Conservation (phyloP, 2,113 vertebrate species). For the Centropus unirufus region DNA sequence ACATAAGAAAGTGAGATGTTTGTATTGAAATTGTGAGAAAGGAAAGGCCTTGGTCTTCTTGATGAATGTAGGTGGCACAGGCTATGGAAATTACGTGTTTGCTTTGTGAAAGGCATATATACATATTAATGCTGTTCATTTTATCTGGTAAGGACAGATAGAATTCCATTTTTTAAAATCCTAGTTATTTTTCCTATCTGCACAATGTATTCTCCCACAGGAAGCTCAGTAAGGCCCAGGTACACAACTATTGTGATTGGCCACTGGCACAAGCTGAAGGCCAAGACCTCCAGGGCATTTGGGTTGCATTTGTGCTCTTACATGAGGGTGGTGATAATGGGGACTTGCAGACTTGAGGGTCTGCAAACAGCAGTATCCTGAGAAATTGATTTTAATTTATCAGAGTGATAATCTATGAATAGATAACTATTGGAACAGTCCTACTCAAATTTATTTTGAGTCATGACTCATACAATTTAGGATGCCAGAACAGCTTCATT, state of each 20-base stretch:
- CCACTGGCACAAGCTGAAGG: not conserved
- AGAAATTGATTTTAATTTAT: not conserved
- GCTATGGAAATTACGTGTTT: not conserved
- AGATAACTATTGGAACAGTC: not conserved
- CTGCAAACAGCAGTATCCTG: not conserved
- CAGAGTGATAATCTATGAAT: not conserved
- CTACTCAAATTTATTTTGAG: not conserved
- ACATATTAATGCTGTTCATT: not conserved
- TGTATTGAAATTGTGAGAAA: not conserved
- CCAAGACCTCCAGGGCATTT: rapidly evolving
- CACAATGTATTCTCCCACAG: not conserved
- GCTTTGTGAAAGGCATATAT: not conserved
- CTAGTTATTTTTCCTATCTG: not conserved
- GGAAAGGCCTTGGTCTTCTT: not conserved
- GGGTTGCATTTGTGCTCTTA: not conserved
- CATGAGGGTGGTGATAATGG: not conserved
- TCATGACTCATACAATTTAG: not conserved
- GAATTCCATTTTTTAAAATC: not conserved
- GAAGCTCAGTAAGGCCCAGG: not conserved
- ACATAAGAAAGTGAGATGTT: not conserved
- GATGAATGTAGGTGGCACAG: not conserved
- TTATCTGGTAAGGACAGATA: not conserved
- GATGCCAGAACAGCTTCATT: not conserved
- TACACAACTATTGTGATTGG: not conserved
- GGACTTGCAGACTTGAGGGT: not conserved